Evolutionary conservation across 2,113 vertebrate species (phyloP).

Genomic region (Rhombomys opimus): DNA sequence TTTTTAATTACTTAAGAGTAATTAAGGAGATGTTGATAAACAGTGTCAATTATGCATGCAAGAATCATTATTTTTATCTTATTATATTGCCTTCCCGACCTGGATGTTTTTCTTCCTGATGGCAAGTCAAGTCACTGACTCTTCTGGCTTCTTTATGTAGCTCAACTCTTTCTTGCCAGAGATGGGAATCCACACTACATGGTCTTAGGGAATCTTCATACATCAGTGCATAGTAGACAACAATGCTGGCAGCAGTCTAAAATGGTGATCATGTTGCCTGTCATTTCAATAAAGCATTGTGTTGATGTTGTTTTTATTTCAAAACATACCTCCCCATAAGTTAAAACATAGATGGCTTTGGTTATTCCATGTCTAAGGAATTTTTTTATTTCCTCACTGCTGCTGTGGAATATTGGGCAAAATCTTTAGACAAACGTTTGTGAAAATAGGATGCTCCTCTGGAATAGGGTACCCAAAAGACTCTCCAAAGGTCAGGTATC

Average conservation of each 20-base stretch:
- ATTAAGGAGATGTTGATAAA: neutral
- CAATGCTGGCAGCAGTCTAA: neutral
- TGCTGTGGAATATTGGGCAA: neutral
- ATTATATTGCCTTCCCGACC: neutral
- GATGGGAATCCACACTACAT: neutral
- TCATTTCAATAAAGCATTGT: neutral
- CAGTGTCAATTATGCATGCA: constrained; percentile 27
- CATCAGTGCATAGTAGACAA: neutral
- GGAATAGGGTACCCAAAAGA: neutral
- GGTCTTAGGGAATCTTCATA: neutral
- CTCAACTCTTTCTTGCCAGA: neutral
- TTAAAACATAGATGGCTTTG: neutral
- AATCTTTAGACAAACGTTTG: neutral
- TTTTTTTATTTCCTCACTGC: neutral
- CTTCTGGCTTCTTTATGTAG: neutral
- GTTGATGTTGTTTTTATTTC: neutral
- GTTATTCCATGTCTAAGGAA: neutral
- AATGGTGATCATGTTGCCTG: neutral
- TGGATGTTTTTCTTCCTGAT: neutral
- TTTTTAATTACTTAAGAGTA: constrained; percentile 26
- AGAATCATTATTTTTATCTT: constrained; percentile 25
- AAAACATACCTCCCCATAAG: neutral
- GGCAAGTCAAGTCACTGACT: neutral
- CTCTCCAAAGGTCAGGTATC: neutral
- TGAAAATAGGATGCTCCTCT: neutral